phyloP scores from a whole-genome alignment of 2,888 invertebrate genomes.

The Ormyrus nitidulus region DNA sequence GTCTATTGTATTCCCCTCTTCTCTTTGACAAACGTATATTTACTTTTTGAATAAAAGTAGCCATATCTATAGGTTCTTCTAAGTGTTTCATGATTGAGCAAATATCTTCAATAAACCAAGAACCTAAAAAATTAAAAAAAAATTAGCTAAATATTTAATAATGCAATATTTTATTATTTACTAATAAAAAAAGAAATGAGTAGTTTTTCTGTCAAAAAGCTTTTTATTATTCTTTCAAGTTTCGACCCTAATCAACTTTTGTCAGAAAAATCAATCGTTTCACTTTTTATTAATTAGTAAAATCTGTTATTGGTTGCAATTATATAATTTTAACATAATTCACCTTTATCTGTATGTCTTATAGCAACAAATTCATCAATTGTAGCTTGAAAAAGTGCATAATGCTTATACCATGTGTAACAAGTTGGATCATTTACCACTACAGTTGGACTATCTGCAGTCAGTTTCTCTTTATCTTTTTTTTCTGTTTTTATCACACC shows the following conservation, averaged over 20 bases:
- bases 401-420: conserved; percentile 24
- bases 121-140: conserved; percentile 25
- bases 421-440: conserved; percentile 9
- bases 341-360: conserved; percentile 46
- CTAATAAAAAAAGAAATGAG: not conserved
- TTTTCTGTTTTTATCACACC: not conserved
- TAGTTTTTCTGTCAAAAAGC: not conserved
- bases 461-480: not conserved
- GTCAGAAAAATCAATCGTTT: not conserved
- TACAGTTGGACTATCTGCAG: not conserved
- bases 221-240: too few species aligned
- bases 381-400: conserved; percentile 49
- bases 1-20: too few species aligned
- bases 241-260: not conserved
- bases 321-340: not conserved
- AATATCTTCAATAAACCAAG: conserved; percentile 52
- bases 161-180: not conserved
- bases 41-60: too few species aligned
- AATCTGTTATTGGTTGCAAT: not conserved
- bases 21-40: too few species aligned
- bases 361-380: conserved; percentile 36
- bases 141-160: too few species aligned
- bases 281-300: not conserved
- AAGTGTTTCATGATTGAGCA: not conserved
- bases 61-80: too few species aligned